Base-by-base conservation (phyloP, 2,113 vertebrate genomes). In the Hydropotes inermis region DNA sequence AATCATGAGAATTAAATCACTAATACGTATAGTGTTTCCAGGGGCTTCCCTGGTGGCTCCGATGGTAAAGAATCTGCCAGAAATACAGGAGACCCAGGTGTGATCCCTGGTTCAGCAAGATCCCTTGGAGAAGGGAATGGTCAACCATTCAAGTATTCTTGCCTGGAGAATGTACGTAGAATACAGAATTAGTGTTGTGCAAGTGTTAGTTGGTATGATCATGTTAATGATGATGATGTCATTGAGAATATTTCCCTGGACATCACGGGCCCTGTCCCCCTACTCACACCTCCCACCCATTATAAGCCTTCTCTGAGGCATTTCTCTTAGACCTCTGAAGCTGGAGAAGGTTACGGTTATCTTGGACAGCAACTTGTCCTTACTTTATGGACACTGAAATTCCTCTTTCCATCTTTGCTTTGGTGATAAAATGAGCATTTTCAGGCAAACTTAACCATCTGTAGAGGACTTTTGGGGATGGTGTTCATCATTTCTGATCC, bases 251-350 rank as follows among this genome's bases (percentile, higher is more conserved):
- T 19, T 81, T 57, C 17, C 64, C 17, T 21, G 12, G 25, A 76
- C 39, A 5, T 92, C 74, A 55, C 4, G 8, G 28, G 43, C 0
- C 14, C n/a, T 21, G 43, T 54, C 27, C 12, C 21, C 45, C 17
- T 19, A 50, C 16, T 39, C 21, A 43, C 0, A 1, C 3, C 33
- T 10, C 4, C 25, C 45, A 6, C 47, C 30, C 4, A 13, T 10
- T 58, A 47, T n/a, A 13, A 79, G 28, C 79, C 39, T 91, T 95
- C 52, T 94, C 30, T 7, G 30, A 70, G 84, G 11, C 43, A 60
- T 89, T 97, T 94, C 78, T 88, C 58, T 84, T 57, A 52, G 47
- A 21, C 16, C 12, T 43, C 36, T n/a, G 5, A 33, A 6, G 19
- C 55, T 17, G 61, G 87, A 50, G 57, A 50, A 84, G 36, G 12